Evolutionary conservation across 2,888 invertebrate species (phyloP), one percentile per base, ranked within the genome.

Genomic region (Campoletis raptor): DNA sequence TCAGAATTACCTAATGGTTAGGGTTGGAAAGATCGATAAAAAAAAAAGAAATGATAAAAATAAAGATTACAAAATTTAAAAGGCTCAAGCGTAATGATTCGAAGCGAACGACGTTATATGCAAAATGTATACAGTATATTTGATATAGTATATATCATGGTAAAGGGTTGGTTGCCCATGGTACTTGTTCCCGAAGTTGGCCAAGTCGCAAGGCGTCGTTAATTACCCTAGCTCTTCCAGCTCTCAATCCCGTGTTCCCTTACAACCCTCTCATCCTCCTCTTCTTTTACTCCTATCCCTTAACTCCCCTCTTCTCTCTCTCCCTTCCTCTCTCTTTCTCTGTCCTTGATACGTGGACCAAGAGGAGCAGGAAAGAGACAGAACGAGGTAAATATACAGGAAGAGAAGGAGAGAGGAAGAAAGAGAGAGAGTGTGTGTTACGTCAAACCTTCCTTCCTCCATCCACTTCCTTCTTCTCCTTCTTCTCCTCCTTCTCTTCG

Each of bases 191-290:
- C 48, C 87, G 78, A 87, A 89, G 88, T 89, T 89, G 85, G 88
- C 87, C 69, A 89, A 89, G 87, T 89, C 87, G 88, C 88, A 89
- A 89, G 89, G 89, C 89, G 86, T 89, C 87, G 88, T 88, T 89
- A 89, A 89, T 89, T 89, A 89, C 89, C 89, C 86, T 83, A 61
- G 77, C 86, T 87, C 85, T 78, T 83, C 69, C 57, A 81, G 83
- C 83, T 83, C 86, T 81, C 83, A 83, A 83, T 81, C 86, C 78
- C 78, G 52, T 85, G 83, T 83, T 84, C 72, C 30, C 81, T 81
- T 83, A 61, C 40, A 66, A 54, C 67, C n/a, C 52, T 45, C 61
- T 80, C 64, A n/a, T 80, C 66, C 67, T 67, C 66, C 30, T 40
- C 66, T 78, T 18, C 81, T 70, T 72, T 66, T 74, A 72, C 73